Base-by-base conservation (phyloP, 2,888 invertebrate genomes). In the Polydrusus cervinus region DNA sequence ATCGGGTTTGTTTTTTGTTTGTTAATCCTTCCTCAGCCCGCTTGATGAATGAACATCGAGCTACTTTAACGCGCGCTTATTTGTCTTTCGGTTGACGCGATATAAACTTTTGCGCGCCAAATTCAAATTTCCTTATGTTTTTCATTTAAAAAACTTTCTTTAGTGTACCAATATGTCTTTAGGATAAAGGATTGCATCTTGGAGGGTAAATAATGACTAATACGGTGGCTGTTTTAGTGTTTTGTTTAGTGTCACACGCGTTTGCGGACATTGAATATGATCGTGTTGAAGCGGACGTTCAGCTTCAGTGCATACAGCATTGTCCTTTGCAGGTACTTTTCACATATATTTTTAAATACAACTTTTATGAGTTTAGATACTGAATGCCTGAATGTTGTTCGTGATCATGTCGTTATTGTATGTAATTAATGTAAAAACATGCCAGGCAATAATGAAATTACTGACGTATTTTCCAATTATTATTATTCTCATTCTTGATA, bases 251-350 rank as follows among this genome's bases (percentile, higher is more conserved):
- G 64, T 47, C 38, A 14, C 11, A 16, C 18, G 16, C 53, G 6
- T 61, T 71, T 8, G 75, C 51, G 38, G 55, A 45, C 34, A 62
- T 66, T 55, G 57, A 68, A 34, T 77, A 66, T 55, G 79, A 79
- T 7, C 25, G 74, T 65, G 71, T 81, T 45, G 81, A 79, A 55
- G 69, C 40, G 18, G 81, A 83, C 77, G 84, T 86, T 30, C 84
- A 85, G 72, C 78, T 80, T 64, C 80, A 85, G 64, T 86, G 86
- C 70, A 80, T 83, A 3, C 82, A 84, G 75, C 82, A 83, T 79
- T 86, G 86, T 71, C 83, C 85, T 25, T 74, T 83, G 20, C 85
- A 85, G 84, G 86, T 86, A 68, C 30, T 55, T 25, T 61, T 70
- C 61, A 6, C 7, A 40, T 43, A 6, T 13, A 7, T 43, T 43